Conservation (phyloP, 2,113 vertebrate species). For the Plectropomus leopardus region DNA sequence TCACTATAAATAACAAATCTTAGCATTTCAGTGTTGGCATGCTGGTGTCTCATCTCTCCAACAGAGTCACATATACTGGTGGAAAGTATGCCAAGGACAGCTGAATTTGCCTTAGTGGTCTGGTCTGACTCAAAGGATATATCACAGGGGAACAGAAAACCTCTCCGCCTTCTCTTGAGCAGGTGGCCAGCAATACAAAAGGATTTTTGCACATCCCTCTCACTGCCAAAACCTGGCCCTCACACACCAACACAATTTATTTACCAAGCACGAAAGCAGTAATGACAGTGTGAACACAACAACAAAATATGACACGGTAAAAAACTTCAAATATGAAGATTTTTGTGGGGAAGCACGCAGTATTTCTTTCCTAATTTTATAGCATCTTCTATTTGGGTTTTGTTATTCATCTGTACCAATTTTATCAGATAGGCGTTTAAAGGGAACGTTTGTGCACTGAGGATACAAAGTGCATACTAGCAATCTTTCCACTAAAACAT, state of each 20-base stretch:
- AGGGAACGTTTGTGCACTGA: background rate
- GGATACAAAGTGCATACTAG: too few relatives aligned
- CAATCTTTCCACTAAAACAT: constrained; percentile 27
- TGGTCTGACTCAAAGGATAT: constrained; percentile 49
- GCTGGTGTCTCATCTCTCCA: constrained; percentile 30
- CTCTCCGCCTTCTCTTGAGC: constrained; percentile 2
- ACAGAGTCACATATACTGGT: constrained; percentile 39
- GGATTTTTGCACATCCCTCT: background rate
- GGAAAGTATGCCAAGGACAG: constrained; percentile 73
- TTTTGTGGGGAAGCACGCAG: background rate
- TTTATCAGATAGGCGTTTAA: background rate
- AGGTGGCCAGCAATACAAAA: constrained; percentile 32
- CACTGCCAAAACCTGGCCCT: constrained; percentile 19
- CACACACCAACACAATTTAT: constrained; percentile 11
- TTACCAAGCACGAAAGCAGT: constrained; percentile 5
- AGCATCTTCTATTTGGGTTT: background rate
- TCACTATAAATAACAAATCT: constrained; percentile 28
- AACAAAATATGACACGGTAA: background rate
- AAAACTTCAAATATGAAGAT: too few relatives aligned
- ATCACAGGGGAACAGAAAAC: constrained; percentile 44
- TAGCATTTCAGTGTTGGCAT: constrained; percentile 22
- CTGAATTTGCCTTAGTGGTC: constrained; percentile 49
- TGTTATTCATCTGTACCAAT: background rate
- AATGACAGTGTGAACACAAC: background rate
- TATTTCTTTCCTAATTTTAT: background rate